Evolutionary conservation across 2,888 invertebrate genomes (phyloP), one percentile per base, ranked within the genome.

Genomic region (Nymphalis urticae): DNA sequence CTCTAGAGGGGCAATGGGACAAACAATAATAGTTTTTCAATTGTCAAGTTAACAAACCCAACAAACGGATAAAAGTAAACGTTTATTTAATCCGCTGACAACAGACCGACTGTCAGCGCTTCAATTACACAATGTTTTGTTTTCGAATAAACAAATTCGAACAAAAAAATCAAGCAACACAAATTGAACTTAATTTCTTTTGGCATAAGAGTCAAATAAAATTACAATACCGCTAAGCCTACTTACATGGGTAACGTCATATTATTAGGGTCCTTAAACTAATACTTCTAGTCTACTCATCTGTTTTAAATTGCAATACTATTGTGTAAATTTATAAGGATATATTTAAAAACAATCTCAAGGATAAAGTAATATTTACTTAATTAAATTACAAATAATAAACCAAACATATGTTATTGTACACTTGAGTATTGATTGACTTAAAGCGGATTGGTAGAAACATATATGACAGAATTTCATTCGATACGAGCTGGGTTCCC

Each of bases 81-180:
- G 54, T 66, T 62, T 48, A 54, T n/a, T 32, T 66, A 66, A 66
- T 66, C 66, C 66, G 36, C 48, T 62, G 32, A 66, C 66, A 66
- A 47, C 48, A 48, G 47, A 62, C 64, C 48, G 27, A 61, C 64
- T n/a, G 61, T 64, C 54, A 56, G 61, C 17, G 54, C 58, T 56
- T 61, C 70, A 64, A 71, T 71, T 71, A 71, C 62, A 71, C 69
- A 69, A 71, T 71, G 61, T 64, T 69, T 71, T 71, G 66, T 69
- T 71, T 66, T 63, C 60, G 54, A 62, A 63, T 66, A 63, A 62
- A 60, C 54, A 24, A 63, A 59, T 62, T 59, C 48, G 13, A 50
- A 48, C n/a, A 48, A 68, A 56, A 62, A 21, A 42, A 13, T 9
- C 10, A 10, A 13, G 10, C 13, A 19, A 47, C 4, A 32, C 13